Evolutionary conservation across 2,113 vertebrate genomes (phyloP).

Genomic region (Raja brachyura): DNA sequence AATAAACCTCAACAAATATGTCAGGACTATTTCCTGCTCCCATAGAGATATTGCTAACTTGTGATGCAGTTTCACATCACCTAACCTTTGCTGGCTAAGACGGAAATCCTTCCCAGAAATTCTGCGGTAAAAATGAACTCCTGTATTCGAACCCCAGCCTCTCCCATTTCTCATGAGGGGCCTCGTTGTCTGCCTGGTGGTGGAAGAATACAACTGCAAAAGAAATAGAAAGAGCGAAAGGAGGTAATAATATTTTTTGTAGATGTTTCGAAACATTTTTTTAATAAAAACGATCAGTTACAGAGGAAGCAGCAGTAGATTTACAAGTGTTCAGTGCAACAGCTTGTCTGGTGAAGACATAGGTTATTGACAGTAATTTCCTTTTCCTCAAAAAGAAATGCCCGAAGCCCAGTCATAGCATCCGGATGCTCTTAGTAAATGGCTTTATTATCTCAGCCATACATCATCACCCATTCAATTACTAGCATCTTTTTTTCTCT

Average conservation of each 20-base stretch:
- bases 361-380: slow-evolving; percentile 51
- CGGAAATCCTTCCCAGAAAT: not conserved
- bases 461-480: slow-evolving; percentile 58
- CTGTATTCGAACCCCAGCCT: not conserved
- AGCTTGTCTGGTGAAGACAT: slow-evolving; percentile 50
- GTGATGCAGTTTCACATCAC: not conserved
- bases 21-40: not conserved
- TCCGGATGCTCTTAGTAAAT: slow-evolving; percentile 63
- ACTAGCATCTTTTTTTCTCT: slow-evolving; percentile 46
- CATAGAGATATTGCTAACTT: not conserved
- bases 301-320: slow-evolving; percentile 3
- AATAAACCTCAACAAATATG: not conserved
- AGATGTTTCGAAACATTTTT: not conserved
- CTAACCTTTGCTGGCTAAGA: not conserved
- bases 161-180: not conserved
- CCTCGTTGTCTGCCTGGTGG: not conserved
- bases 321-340: slow-evolving; percentile 18
- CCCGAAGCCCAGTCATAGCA: slow-evolving; percentile 52
- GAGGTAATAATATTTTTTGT: slow-evolving; percentile 4
- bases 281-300: slow-evolving; percentile 21
- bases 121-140: not conserved
- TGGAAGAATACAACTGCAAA: not conserved
- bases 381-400: slow-evolving; percentile 56
- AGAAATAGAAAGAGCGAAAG: not conserved
- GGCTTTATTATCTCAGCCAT: slow-evolving; percentile 62